phyloP scores from a whole-genome alignment of 1,140 invertebrate genomes.

The Dendrolimus punctatus region DNA sequence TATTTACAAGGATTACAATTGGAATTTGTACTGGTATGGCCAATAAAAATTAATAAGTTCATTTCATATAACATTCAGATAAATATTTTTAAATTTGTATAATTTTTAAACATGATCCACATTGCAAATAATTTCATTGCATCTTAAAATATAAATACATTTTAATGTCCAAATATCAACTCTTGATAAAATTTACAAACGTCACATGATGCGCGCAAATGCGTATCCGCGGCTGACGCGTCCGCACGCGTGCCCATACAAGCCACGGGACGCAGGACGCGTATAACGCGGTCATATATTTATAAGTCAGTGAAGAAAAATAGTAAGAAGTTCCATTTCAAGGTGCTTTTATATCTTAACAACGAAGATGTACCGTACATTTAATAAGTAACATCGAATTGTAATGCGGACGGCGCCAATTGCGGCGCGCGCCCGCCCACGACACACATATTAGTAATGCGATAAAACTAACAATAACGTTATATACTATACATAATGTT shows the following conservation, averaged over 20 bases:
- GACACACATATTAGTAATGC: slow-evolving; percentile 20
- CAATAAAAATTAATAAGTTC: slow-evolving; percentile 49
- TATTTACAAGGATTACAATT: slow-evolving; percentile 60
- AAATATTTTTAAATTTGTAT: slow-evolving; percentile 52
- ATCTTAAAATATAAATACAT: slow-evolving; percentile 42
- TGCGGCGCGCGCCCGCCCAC: slow-evolving; percentile 15
- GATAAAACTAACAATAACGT: slow-evolving; percentile 41
- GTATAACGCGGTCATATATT: slow-evolving; percentile 18
- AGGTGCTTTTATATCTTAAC: slow-evolving; percentile 32
- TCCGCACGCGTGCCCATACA: slow-evolving; percentile 2
- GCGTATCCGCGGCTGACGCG: background rate
- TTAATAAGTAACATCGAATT: slow-evolving; percentile 34
- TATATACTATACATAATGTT: slow-evolving; percentile 44
- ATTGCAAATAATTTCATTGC: slow-evolving; percentile 30
- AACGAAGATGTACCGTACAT: slow-evolving; percentile 31
- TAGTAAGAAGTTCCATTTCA: slow-evolving; percentile 5
- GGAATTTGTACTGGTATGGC: slow-evolving; percentile 62
- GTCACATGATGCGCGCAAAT: slow-evolving; percentile 11
- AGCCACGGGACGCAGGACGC: slow-evolving; percentile 6
- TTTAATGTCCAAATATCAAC: slow-evolving; percentile 49
- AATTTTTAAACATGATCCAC: slow-evolving; percentile 39
- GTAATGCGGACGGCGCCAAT: slow-evolving; percentile 13
- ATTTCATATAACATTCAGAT: slow-evolving; percentile 55
- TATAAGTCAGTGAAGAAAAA: slow-evolving; percentile 22
- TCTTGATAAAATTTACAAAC: slow-evolving; percentile 52